A percentile compares a stretch with the other conserved stretches of the same genome.
phyloP scores from a whole-genome alignment of 2,888 invertebrate genomes.

The Torymus aiolomorphi region DNA sequence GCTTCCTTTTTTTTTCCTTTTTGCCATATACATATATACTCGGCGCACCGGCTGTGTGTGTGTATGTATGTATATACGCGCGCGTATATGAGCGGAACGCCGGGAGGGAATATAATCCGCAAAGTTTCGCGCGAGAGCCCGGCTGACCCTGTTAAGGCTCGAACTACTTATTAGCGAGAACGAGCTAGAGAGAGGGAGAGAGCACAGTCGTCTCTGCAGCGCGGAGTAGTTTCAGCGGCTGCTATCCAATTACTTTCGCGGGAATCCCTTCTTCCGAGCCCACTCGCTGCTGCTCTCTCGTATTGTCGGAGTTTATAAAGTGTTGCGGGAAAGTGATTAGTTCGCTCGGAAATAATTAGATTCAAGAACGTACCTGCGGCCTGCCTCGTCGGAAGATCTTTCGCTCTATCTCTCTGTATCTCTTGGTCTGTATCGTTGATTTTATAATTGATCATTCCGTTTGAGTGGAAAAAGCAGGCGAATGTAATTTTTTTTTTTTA shows the following conservation, averaged over 20 bases:
- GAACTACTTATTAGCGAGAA: slow-evolving; percentile 45
- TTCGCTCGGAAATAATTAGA: too few relatives aligned
- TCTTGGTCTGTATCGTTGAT: too few relatives aligned
- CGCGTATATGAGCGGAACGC: background rate
- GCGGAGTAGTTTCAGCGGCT: background rate
- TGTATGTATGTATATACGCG: background rate
- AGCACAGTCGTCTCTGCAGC: background rate
- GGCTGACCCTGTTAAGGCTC: slow-evolving; percentile 44
- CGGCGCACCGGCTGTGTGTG: background rate
- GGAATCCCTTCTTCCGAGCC: too few relatives aligned
- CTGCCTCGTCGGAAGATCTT: too few relatives aligned
- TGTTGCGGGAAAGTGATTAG: too few relatives aligned
- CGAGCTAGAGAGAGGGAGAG: too few relatives aligned
- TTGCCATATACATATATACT: background rate
- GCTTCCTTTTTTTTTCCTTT: background rate
- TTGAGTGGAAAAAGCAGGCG: too few relatives aligned
- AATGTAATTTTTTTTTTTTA: too few relatives aligned
- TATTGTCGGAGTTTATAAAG: background rate
- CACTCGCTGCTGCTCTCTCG: background rate
- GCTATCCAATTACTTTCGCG: slow-evolving; percentile 20
- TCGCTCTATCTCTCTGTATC: too few relatives aligned
- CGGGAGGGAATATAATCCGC: slow-evolving; percentile 25
- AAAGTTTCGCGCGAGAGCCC: slow-evolving; percentile 25
- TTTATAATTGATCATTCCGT: too few relatives aligned
- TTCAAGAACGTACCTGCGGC: too few relatives aligned